Evolutionary conservation across 2,113 vertebrate genomes (phyloP), one percentile per base, ranked within the genome.

Genomic region (Takifugu flavidus): DNA sequence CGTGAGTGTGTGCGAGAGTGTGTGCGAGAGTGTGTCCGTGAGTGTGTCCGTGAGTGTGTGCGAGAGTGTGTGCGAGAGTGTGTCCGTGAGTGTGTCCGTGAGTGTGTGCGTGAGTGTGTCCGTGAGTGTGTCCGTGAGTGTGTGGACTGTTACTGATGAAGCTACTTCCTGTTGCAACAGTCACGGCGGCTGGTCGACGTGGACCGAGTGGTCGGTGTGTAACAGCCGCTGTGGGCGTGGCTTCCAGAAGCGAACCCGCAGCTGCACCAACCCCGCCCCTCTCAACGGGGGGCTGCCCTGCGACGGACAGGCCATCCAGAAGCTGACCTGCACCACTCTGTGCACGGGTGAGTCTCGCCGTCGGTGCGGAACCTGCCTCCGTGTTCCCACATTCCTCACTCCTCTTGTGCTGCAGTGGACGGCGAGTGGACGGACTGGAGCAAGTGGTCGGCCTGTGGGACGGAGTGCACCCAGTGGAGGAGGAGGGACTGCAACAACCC

Each of bases 371-470:
- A n/a, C 14, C 14, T 13, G 15, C 13, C 34, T 39, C 34, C 11
- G 34, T 15, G n/a, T 15, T 15, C 34, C 8, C 2, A 10, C 34
- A 47, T 47, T 54, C 45, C 44, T 3, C 15, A 20, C 44, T 49
- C 58, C n/a, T 4, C 13, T 31, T 59, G 47, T 49, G 12, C 4
- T 4, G 2, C 46, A 98, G 96, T 98, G 91, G 95, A 98, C 7
- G 96, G 96, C 20, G 91, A 91, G 77, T 98, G 96, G 96, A 94
- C 94, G 0, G 90, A 93, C 1, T 98, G 96, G 96, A 98, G 92
- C 80, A 96, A 95, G 83, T 98, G 96, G 96, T 98, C 96, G 11
- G 92, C 94, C 3, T 98, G 96, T 25, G 95, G 95, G 76, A 96
- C 95, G 0, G 96, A 98, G 83, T 98, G 96, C 52, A 96, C 94